These are phyloP conservation scores for Suncus etruscus DNA, from an alignment of 2,113 vertebrate genomes.

Conservation along the genomic window DNA sequence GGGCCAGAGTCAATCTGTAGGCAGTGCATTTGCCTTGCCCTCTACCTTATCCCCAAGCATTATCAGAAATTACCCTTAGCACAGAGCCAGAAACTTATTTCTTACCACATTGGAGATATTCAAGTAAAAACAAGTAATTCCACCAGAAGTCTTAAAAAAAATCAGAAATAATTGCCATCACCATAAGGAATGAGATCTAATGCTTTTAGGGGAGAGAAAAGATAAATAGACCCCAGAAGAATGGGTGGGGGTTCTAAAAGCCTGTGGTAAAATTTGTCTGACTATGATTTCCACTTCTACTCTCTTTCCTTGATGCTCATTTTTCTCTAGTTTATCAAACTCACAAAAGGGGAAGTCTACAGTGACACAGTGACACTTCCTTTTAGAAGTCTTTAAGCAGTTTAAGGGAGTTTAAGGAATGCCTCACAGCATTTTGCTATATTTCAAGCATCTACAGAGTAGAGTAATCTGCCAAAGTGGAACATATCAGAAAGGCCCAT, in stretches of 20 bases:
- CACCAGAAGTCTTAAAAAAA: neutral
- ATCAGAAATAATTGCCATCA: neutral
- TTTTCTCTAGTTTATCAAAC: neutral
- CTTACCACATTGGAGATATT: neutral
- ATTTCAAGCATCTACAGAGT: neutral
- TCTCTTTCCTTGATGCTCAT: too few relatives aligned
- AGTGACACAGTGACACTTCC: neutral
- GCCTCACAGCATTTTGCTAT: neutral
- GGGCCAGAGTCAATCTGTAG: neutral
- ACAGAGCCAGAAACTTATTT: too few relatives aligned
- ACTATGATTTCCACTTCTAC: neutral
- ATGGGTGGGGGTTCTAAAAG: too few relatives aligned
- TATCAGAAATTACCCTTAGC: too few relatives aligned
- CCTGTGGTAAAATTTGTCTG: neutral
- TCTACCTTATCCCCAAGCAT: neutral
- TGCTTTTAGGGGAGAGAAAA: neutral
- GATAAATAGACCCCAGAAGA: neutral
- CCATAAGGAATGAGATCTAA: too few relatives aligned
- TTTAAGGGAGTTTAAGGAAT: neutral
- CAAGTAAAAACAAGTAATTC: neutral
- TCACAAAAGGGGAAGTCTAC: neutral
- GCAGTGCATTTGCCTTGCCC: neutral
- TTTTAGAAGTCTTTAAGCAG: neutral
- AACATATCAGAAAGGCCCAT: neutral
- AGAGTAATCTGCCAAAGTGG: neutral